Base-by-base conservation (phyloP, 2,888 invertebrate species). In the Phytoseiulus persimilis region DNA sequence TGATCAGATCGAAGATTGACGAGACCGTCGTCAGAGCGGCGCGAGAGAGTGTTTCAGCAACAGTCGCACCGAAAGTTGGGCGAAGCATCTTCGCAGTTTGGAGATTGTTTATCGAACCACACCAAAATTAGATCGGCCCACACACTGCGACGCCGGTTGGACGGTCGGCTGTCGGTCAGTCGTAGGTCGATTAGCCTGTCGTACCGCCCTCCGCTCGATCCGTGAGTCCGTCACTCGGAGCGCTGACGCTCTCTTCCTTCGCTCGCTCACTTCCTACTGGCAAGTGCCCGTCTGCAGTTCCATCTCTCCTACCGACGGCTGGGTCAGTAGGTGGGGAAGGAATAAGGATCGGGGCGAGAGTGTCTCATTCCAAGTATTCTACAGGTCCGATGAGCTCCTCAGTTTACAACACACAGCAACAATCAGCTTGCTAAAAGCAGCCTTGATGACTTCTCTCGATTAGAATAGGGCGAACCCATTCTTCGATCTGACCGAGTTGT, bases 1-100 rank as follows among this genome's bases (percentile, higher is more conserved):
- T 32, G 87, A 33, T n/a, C 87, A 87, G 33, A 45, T 87, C 87
- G 33, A 87, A 87, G 9, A 87, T n/a, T 6, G 45, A 87, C 45
- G 87, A 87, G n/a, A 33, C 32, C 18, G n/a, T 33, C 39, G 11
- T n/a, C n/a, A 87, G 31, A n/a, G 87, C 84, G 32, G 33, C 31
- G 2, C 11, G 32, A 28, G 6, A 32, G 11, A 33, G 28, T 39
- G 1, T 87, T n/a, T 23, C 32, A 28, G 87, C 32, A 28, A 87
- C 32, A 32, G 33, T 18, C 23, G 65, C 65, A 65, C 65, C 65
- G 65, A 65, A 65, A 18, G 11, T 65, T 65, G 11, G 65, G 18
- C 2, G 18, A 65, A 65, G 65, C 65, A 65, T 65, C 28, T 28
- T 65, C 18, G 5, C 9, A 65, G 65, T 65, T 28, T 1, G 65